Percentiles rank a stretch among this genome's conserved stretches.
These are phyloP conservation scores for Mesoclemmys tuberculata DNA, from an alignment of 2,113 vertebrate genomes.

Conservation along the genomic window DNA sequence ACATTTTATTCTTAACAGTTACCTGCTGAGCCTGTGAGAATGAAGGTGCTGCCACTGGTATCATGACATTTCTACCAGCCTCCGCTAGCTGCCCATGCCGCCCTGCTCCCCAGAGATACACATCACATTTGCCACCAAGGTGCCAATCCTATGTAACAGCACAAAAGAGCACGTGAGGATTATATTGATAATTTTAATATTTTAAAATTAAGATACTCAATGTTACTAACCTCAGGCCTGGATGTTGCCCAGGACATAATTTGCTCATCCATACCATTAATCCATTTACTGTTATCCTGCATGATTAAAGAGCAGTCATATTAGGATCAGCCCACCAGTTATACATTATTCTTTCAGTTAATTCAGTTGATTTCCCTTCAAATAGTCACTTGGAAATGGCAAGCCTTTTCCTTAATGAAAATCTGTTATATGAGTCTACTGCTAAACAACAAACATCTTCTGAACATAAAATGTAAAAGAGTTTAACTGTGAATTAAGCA, in stretches of 20 bases:
- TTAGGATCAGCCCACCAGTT: background rate
- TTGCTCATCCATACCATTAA: constrained; percentile 94
- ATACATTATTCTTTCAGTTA: background rate
- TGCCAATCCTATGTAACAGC: constrained; percentile 90
- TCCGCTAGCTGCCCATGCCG: constrained; percentile 95
- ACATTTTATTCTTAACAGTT: background rate
- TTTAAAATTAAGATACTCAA: background rate
- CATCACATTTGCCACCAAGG: constrained; percentile 95
- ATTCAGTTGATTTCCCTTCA: background rate
- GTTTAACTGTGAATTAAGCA: background rate
- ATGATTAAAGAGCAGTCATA: constrained; percentile 25
- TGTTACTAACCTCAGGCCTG: constrained; percentile 89
- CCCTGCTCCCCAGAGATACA: constrained; percentile 95
- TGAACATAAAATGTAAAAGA: background rate
- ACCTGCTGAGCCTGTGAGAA: constrained; percentile 98
- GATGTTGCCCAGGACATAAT: constrained; percentile 98
- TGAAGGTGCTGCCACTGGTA: constrained; percentile 89
- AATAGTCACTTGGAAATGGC: background rate
- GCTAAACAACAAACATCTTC: background rate
- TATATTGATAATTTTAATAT: background rate
- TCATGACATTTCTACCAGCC: constrained; percentile 94
- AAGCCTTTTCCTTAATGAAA: background rate
- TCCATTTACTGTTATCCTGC: constrained; percentile 97
- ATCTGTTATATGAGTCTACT: background rate
- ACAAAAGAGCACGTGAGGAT: constrained; percentile 10